These are phyloP conservation scores for Orius insidiosus DNA, from an alignment of 1,140 invertebrate genomes.

Conservation along the genomic window DNA sequence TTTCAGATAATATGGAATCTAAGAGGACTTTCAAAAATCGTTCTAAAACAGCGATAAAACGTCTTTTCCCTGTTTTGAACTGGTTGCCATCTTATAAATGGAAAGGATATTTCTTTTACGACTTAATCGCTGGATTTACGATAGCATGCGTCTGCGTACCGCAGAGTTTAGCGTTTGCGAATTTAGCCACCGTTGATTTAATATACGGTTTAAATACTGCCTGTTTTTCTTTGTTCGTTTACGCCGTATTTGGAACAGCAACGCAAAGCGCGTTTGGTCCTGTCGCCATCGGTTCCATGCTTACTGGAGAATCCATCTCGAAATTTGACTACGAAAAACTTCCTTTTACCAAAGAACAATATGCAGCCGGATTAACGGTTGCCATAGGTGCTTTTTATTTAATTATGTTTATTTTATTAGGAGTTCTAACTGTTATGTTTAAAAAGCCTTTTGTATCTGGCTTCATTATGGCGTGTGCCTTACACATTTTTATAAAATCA, in stretches of 20 bases:
- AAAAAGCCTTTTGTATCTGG: constrained; percentile 10
- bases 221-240: constrained; percentile 63
- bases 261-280: constrained; percentile 14
- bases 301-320: constrained; percentile 12
- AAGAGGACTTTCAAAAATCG: no score
- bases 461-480: constrained; percentile 11
- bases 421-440: constrained; percentile 8
- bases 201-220: constrained; percentile 70
- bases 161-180: constrained; percentile 71
- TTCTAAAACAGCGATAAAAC: not conserved
- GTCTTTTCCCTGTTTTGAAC: constrained; percentile 32
- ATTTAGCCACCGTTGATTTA: constrained; percentile 53
- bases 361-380: constrained; percentile 4
- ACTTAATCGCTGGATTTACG: constrained; percentile 62
- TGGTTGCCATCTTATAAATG: constrained; percentile 57
- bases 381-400: constrained; percentile 11
- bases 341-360: constrained; percentile 1
- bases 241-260: constrained; percentile 53
- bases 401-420: constrained; percentile 8
- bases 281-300: constrained; percentile 14
- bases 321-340: not conserved
- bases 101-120: constrained; percentile 40
- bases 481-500: constrained; percentile 12
- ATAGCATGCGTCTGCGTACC: constrained; percentile 86
- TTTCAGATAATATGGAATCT: no score